phyloP scores from a whole-genome alignment of 2,888 invertebrate species.

The Petrophora chlorosata region DNA sequence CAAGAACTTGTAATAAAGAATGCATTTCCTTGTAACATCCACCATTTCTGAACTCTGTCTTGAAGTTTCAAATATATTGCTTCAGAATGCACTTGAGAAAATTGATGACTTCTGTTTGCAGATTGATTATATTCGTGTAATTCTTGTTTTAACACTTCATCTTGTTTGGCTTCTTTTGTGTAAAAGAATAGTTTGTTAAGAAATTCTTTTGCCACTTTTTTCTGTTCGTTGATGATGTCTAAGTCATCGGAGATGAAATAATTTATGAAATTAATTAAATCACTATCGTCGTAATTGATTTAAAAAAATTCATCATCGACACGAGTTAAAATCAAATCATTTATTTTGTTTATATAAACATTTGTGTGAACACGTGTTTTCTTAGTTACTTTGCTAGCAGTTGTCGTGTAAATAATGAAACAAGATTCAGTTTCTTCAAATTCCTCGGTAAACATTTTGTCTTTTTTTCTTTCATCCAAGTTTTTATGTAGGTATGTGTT shows the following conservation, averaged over 20 bases:
- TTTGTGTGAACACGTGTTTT: conserved; percentile 25
- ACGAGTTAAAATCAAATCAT: conserved; percentile 38
- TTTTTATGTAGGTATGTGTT: conserved; percentile 5
- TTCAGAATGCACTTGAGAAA: conserved; percentile 45
- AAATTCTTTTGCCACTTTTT: conserved; percentile 42
- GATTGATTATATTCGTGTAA: conserved; percentile 37
- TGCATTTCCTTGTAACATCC: conserved; percentile 41
- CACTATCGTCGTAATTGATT: neutral
- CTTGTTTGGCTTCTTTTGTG: conserved; percentile 49
- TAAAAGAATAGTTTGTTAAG: conserved; percentile 48
- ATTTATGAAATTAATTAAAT: neutral
- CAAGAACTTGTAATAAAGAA: conserved; percentile 42
- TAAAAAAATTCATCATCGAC: conserved; percentile 4
- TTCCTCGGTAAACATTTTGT: conserved; percentile 39
- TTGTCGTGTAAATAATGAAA: conserved; percentile 48
- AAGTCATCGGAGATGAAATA: conserved; percentile 19
- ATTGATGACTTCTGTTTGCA: conserved; percentile 30
- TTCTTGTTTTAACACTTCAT: conserved; percentile 42
- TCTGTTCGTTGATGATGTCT: conserved; percentile 40
- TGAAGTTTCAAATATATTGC: conserved; percentile 49
- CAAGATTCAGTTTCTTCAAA: conserved; percentile 41
- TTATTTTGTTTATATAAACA: conserved; percentile 33
- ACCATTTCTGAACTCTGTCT: conserved; percentile 53
- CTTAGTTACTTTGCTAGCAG: conserved; percentile 35
- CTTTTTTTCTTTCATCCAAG: conserved; percentile 4